These are phyloP conservation scores for Cantharis flavilabris DNA, from an alignment of 2,888 invertebrate genomes.

Conservation along the genomic window DNA sequence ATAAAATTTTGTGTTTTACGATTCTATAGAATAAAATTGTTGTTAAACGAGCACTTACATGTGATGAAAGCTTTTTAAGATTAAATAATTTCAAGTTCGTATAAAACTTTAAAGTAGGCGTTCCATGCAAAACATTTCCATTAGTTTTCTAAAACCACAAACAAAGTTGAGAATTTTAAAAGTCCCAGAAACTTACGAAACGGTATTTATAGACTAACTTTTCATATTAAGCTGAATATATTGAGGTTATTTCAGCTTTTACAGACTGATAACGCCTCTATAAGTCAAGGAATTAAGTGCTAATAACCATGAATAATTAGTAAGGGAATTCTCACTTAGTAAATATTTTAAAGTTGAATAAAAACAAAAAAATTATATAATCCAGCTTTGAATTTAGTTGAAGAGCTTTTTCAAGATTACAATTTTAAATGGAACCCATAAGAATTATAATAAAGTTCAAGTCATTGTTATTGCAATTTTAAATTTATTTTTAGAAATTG, in stretches of 20 bases:
- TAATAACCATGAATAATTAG: slow-evolving; percentile 23
- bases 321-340: slow-evolving; percentile 13
- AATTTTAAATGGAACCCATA: no score
- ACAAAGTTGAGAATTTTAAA: slow-evolving; percentile 23
- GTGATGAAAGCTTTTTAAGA: slow-evolving; percentile 5
- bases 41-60: neutral
- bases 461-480: no score
- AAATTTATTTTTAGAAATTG: neutral
- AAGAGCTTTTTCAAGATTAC: neutral
- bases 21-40: neutral
- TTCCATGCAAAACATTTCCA: slow-evolving; percentile 20
- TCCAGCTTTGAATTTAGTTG: neutral
- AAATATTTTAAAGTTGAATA: slow-evolving; percentile 13
- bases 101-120: slow-evolving; percentile 14
- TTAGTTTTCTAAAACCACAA: slow-evolving; percentile 20
- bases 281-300: slow-evolving; percentile 26
- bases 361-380: neutral
- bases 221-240: slow-evolving; percentile 32
- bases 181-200: slow-evolving; percentile 19
- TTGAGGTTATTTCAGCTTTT: slow-evolving; percentile 26
- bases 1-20: neutral
- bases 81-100: slow-evolving; percentile 16
- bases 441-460: no score
- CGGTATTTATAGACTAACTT: slow-evolving; percentile 32
- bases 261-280: slow-evolving; percentile 23